phyloP scores from a whole-genome alignment of 2,113 vertebrate genomes.

The Pampusana beccarii region DNA sequence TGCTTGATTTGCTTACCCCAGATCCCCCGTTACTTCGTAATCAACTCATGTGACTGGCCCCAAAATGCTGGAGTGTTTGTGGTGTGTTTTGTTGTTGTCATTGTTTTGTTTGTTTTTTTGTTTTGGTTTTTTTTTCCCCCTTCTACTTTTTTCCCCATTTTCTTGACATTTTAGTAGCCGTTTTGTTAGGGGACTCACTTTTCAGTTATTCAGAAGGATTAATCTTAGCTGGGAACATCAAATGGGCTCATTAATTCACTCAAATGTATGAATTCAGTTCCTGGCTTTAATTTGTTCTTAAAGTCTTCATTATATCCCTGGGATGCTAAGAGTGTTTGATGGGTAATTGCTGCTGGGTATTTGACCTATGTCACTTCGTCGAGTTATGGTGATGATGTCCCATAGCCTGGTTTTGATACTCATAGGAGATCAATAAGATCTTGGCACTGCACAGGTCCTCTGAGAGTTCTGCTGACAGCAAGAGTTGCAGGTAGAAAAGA shows the following conservation, averaged over 20 bases:
- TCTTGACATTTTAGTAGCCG: not conserved
- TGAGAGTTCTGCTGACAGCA: not conserved
- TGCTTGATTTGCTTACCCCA: not conserved
- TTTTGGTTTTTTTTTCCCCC: no score
- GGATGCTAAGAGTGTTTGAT: not conserved
- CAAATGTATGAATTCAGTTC: not conserved
- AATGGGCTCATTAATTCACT: not conserved
- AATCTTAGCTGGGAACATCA: not conserved
- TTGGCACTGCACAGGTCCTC: not conserved
- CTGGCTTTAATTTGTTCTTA: not conserved
- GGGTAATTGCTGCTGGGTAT: not conserved
- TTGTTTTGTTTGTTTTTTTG: no score
- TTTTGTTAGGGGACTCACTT: not conserved
- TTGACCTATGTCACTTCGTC: not conserved
- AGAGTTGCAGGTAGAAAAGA: not conserved
- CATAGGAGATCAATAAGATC: not conserved
- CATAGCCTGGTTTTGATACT: not conserved
- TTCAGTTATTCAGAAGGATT: not conserved
- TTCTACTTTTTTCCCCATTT: fast-evolving
- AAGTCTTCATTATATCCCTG: not conserved
- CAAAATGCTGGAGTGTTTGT: not conserved
- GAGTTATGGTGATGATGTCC: not conserved
- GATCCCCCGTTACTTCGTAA: not conserved
- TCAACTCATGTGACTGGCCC: not conserved
- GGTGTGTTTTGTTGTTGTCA: not conserved